A percentile compares a stretch with the other conserved stretches of the same genome.
These are phyloP conservation scores for Araneus ventricosus DNA, from an alignment of 1,140 invertebrate species.

Conservation along the genomic window DNA sequence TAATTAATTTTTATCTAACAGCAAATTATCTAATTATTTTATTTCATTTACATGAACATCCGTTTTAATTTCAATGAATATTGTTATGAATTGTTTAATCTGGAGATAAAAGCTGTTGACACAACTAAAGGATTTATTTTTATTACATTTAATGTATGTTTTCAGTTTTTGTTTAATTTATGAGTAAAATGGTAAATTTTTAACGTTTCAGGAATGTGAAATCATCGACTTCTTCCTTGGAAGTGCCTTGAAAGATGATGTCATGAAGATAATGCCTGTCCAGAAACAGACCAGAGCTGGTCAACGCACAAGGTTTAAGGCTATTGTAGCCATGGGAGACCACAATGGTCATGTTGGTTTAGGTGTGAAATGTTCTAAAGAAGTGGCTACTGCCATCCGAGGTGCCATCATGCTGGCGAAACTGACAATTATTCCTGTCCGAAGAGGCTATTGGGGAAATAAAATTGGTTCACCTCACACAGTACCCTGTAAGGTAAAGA, in stretches of 20 bases:
- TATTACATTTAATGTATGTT: no score
- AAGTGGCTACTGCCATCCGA: slow-evolving; percentile 99
- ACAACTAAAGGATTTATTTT: no score
- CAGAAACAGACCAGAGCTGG: slow-evolving; percentile 99
- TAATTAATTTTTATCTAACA: no score
- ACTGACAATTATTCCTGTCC: slow-evolving; percentile 98
- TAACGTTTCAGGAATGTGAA: slow-evolving; percentile 89
- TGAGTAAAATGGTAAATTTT: no score
- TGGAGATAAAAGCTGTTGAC: no score
- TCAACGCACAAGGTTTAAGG: slow-evolving; percentile 99
- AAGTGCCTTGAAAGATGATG: slow-evolving; percentile 95
- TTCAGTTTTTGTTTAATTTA: no score
- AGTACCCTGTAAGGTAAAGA: slow-evolving; percentile 96
- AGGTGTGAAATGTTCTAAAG: slow-evolving; percentile 99
- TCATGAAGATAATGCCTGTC: slow-evolving; percentile 99
- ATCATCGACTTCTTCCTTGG: slow-evolving; percentile 99
- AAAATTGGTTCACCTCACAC: slow-evolving; percentile 99
- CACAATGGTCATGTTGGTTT: slow-evolving; percentile 99
- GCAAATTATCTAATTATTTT: no score
- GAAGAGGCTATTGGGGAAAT: slow-evolving; percentile 99
- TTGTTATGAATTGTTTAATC: no score
- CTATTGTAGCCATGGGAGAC: slow-evolving; percentile 96
- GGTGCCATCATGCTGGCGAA: slow-evolving; percentile 99
- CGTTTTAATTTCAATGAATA: no score
- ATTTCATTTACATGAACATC: no score